phyloP scores from a whole-genome alignment of 2,113 vertebrate species.

The Planiliza haematocheilus region DNA sequence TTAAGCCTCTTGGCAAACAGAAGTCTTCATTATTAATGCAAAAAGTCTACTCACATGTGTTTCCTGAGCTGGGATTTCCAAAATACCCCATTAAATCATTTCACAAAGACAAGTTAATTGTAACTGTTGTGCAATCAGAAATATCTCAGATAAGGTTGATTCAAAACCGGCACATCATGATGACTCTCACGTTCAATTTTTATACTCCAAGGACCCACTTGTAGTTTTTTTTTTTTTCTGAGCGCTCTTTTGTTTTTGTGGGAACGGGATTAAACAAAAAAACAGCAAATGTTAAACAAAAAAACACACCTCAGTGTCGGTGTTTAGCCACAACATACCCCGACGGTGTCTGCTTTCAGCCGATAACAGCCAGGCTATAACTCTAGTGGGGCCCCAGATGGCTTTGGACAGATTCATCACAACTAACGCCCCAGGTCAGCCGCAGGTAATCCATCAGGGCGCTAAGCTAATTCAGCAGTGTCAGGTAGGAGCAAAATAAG shows the following conservation, averaged over 20 bases:
- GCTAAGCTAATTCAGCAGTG: conserved; percentile 86
- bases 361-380: conserved; percentile 87
- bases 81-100: conserved; percentile 25
- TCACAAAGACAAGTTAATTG: conserved; percentile 12
- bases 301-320: conserved; percentile 76
- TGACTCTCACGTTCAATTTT: not conserved
- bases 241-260: not conserved
- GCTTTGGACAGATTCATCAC: conserved; percentile 95
- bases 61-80: conserved; percentile 21
- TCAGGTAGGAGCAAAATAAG: conserved; percentile 62
- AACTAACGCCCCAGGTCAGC: conserved; percentile 88
- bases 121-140: conserved; percentile 13
- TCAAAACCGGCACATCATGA: not conserved
- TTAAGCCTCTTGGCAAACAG: conserved; percentile 39
- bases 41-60: conserved; percentile 12
- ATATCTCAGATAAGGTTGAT: conserved; percentile 16
- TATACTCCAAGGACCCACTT: not conserved
- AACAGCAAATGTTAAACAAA: conserved; percentile 80
- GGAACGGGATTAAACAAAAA: conserved; percentile 60
- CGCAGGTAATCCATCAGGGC: conserved; percentile 93
- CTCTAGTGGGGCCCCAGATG: conserved; percentile 92
- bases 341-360: conserved; percentile 89
- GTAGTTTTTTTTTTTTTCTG: conserved; percentile 19
- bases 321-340: conserved; percentile 82
- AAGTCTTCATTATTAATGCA: conserved; percentile 12